Base-by-base conservation (phyloP, 2,797 vertebrate genomes). In the Enteromius trimaculatus region DNA sequence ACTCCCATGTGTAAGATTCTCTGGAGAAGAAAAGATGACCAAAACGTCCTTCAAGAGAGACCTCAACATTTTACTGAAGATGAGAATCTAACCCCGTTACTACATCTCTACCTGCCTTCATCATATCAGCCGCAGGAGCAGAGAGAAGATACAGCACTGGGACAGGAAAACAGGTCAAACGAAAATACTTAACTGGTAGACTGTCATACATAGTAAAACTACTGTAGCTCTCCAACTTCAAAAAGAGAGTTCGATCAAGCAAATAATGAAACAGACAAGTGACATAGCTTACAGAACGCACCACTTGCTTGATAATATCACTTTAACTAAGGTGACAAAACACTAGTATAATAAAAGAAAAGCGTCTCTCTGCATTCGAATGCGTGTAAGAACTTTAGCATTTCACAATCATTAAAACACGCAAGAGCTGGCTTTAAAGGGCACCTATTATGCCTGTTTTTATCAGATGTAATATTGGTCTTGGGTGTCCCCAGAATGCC, bases 51-150 rank as follows among this genome's bases (percentile, higher is more conserved):
- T 31, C 26, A 44, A 26, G 39, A 82, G 13, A n/a, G 55, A 26
- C 21, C 64, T 69, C 68, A 84, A 19, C 17, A 34, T 51, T 53
- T 44, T 17, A 34, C 53, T 21, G 69, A 66, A 17, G 74, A 19
- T 16, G 31, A 79, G 47, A 79, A 17, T 49, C 80, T 77, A 34
- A 80, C 81, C 34, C 68, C 90, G 14, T 81, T 87, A 3, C 89
- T 93, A 3, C 91, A 92, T 86, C 88, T 94, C 51, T 92, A 91
- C 34, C 85, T 94, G 53, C 93, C 91, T 55, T 87, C 87, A 11
- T 82, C 84, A 1, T 37, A 66, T 62, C 88, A 78, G n/a, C 81
- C 21, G 49, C 84, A 90, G 3, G 90, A 90, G 23, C 83, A 90
- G 74, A 85, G 90, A 10, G 81, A 83, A 60, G 82, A 77, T 0